phyloP scores from a whole-genome alignment of 1,140 invertebrate species.

The Papilio xuthus region DNA sequence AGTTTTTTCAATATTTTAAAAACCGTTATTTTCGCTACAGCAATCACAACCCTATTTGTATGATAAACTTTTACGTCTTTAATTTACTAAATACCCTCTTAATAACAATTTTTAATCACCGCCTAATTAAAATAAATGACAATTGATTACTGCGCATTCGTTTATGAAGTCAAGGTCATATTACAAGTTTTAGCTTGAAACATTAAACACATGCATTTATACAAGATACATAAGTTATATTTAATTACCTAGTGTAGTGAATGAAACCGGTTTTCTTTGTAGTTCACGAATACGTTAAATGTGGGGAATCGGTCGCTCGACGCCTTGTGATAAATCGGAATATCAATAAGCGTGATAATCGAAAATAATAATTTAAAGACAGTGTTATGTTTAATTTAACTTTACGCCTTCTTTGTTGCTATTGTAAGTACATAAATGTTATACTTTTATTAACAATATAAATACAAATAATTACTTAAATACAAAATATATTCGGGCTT shows the following conservation, averaged over 20 bases:
- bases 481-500: no score
- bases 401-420: conserved; percentile 19
- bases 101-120: conserved; percentile 23
- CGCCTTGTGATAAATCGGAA: conserved; percentile 53
- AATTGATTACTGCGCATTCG: background rate
- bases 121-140: conserved; percentile 15
- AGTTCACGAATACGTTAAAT: conserved; percentile 55
- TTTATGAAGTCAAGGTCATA: conserved; percentile 46
- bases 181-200: conserved; percentile 46
- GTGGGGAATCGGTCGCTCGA: conserved; percentile 62
- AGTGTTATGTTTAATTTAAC: conserved; percentile 20
- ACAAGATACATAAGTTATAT: conserved; percentile 44
- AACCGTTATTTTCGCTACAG: background rate
- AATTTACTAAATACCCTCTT: conserved; percentile 1
- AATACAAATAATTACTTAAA: background rate
- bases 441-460: background rate
- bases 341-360: conserved; percentile 8
- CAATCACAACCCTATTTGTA: conserved; percentile 4
- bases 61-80: background rate
- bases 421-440: conserved; percentile 17
- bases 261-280: conserved; percentile 56
- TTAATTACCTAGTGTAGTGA: conserved; percentile 46
- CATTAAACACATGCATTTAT: conserved; percentile 41
- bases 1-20: background rate
- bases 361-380: background rate